Conservation (phyloP, 2,797 vertebrate genomes). For the Eupleurogrammus muticus region DNA sequence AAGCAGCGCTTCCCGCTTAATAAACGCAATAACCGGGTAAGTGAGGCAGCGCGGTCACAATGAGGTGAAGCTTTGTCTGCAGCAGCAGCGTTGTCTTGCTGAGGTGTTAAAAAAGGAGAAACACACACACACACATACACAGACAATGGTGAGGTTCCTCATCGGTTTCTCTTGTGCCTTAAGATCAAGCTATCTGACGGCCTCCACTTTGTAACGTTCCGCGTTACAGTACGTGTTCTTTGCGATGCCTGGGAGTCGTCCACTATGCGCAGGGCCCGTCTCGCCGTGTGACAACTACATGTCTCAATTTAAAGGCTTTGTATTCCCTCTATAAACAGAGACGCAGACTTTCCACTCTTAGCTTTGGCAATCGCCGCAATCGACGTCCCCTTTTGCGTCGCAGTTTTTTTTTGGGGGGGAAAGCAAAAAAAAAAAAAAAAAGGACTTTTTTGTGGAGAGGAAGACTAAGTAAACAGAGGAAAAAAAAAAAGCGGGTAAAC, state of each 20-base stretch:
- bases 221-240: not conserved
- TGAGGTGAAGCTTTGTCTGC: slow-evolving; percentile 52
- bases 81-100: slow-evolving; percentile 11
- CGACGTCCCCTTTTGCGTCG: slow-evolving; percentile 59
- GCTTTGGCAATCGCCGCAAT: slow-evolving; percentile 52
- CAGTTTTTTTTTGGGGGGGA: slow-evolving; percentile 46
- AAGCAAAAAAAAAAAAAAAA: slow-evolving; percentile 41
- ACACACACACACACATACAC: no score
- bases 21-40: slow-evolving; percentile 68
- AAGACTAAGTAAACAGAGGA: slow-evolving; percentile 73
- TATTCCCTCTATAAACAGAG: slow-evolving; percentile 50
- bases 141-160: no score
- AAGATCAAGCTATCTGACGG: slow-evolving; percentile 4
- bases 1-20: slow-evolving; percentile 64
- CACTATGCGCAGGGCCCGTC: not conserved
- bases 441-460: slow-evolving; percentile 59
- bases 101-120: slow-evolving; percentile 40
- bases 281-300: slow-evolving; percentile 38
- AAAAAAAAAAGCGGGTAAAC: slow-evolving; percentile 66
- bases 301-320: slow-evolving; percentile 45
- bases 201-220: not conserved
- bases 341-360: slow-evolving; percentile 67
- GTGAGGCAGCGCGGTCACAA: slow-evolving; percentile 57
- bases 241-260: not conserved
- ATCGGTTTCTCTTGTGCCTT: slow-evolving; percentile 1